Conservation (phyloP, 2,797 vertebrate genomes). For the Lepilemur septentrionalis region DNA sequence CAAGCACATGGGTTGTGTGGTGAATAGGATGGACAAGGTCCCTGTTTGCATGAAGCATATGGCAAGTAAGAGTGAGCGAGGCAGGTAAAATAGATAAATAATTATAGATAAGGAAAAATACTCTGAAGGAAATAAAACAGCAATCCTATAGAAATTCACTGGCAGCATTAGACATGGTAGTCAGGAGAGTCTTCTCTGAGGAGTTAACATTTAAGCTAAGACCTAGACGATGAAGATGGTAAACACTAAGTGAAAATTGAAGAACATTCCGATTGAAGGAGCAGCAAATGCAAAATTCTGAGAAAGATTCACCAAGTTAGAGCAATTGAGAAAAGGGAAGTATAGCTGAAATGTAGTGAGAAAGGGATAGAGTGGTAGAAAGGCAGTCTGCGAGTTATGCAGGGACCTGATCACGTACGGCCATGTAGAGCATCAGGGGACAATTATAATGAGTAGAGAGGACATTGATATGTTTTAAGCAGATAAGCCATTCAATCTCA, state of each 20-base stretch:
- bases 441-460: neutral
- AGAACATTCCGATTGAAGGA: neutral
- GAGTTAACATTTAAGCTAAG: neutral
- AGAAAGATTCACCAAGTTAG: neutral
- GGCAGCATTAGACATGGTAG: neutral
- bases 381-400: neutral
- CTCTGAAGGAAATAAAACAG: neutral
- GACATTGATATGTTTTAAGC: neutral
- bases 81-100: neutral
- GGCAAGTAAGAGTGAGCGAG: neutral
- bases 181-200: neutral
- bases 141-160: neutral
- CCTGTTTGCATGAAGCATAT: neutral
- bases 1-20: neutral
- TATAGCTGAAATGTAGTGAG: neutral
- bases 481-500: neutral
- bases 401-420: neutral
- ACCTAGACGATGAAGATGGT: neutral
- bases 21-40: neutral
- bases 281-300: neutral
- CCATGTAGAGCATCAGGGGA: neutral
- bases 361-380: neutral
- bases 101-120: neutral
- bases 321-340: neutral
- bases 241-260: neutral